These are phyloP conservation scores for Melanotaenia maccullochi DNA, from an alignment of 2,797 vertebrate species.

Conservation along the genomic window DNA sequence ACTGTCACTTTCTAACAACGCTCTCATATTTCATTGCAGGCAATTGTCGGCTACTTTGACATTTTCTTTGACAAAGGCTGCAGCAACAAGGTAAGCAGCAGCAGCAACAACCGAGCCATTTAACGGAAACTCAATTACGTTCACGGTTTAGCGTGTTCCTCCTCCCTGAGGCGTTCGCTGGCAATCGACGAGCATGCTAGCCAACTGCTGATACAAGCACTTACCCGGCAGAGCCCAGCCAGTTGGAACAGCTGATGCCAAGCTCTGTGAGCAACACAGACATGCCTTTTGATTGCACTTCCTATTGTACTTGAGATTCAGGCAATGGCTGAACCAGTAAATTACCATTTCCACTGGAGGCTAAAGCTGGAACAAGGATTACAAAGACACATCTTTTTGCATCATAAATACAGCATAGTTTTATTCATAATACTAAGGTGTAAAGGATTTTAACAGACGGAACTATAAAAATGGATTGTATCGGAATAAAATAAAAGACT, in stretches of 20 bases:
- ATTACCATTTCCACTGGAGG: conserved; percentile 22
- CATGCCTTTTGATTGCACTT: conserved; percentile 56
- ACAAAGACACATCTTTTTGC: conserved; percentile 17
- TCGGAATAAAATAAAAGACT: conserved; percentile 1
- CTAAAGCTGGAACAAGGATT: conserved; percentile 6
- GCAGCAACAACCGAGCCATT: conserved; percentile 61
- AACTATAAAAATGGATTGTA: not conserved
- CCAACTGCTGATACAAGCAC: conserved; percentile 83
- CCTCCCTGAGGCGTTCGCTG: conserved; percentile 77
- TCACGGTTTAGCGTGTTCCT: conserved; percentile 75
- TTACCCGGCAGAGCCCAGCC: conserved; percentile 70
- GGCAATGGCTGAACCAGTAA: conserved; percentile 35
- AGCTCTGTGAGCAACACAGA: conserved; percentile 55
- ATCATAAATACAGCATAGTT: conserved; percentile 10
- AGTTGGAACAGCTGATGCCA: conserved; percentile 67
- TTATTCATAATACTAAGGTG: not conserved
- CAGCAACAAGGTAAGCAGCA: conserved; percentile 87
- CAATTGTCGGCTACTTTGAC: conserved; percentile 95
- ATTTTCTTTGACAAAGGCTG: conserved; percentile 94
- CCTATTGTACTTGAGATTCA: conserved; percentile 49
- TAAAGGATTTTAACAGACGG: not conserved
- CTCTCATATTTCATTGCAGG: conserved; percentile 85
- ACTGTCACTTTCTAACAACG: conserved; percentile 75
- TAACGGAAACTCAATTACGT: conserved; percentile 81
- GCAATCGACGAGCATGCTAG: conserved; percentile 64